phyloP scores from a whole-genome alignment of 1,140 invertebrate genomes.

The Hyles vespertilio region DNA sequence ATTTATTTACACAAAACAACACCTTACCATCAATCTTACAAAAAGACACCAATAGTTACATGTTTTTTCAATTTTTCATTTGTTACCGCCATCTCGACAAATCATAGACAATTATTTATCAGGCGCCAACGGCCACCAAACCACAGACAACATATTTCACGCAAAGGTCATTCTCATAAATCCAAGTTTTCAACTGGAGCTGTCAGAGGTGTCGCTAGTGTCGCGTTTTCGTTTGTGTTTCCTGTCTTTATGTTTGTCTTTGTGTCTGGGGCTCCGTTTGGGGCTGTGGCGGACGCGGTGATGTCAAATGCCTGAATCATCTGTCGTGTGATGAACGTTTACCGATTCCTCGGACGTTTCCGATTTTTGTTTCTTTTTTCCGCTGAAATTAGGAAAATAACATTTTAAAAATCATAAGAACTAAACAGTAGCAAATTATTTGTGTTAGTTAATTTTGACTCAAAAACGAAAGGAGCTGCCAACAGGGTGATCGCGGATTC shows the following conservation, averaged over 20 bases:
- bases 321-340: constrained; percentile 63
- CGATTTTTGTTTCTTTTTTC: constrained; percentile 60
- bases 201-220: constrained; percentile 37
- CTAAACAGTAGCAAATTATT: no score
- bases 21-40: no score
- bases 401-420: no score
- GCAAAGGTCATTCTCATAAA: neutral
- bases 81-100: no score
- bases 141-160: neutral
- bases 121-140: neutral
- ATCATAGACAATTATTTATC: no score
- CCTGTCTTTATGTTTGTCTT: constrained; percentile 43
- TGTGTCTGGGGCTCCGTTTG: constrained; percentile 40
- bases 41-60: no score
- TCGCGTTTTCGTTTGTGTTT: constrained; percentile 42
- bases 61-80: no score
- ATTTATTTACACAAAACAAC: no score
- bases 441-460: no score
- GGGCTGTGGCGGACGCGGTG: constrained; percentile 59
- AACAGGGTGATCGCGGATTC: no score
- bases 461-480: no score
- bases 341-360: constrained; percentile 58
- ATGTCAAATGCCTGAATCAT: constrained; percentile 72
- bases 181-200: constrained; percentile 48
- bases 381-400: constrained; percentile 21